A percentile compares a stretch with the other conserved stretches of the same genome.
Evolutionary conservation across 2,113 vertebrate species (phyloP).

Genomic region (Nothoprocta pentlandii): DNA sequence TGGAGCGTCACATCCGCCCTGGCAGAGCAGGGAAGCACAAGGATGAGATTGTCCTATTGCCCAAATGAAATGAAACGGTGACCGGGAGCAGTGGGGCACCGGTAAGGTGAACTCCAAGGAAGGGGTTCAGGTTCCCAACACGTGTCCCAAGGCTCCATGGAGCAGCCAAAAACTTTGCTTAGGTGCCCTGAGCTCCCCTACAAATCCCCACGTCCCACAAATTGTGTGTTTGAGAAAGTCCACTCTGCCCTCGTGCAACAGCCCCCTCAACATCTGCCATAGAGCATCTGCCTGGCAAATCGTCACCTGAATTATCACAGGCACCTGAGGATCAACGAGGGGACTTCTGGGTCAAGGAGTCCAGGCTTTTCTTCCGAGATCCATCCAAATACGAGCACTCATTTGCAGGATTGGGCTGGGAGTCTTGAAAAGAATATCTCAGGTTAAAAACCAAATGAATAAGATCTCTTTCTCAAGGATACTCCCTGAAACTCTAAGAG

Average conservation of each 20-base stretch:
- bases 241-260: no score
- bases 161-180: neutral
- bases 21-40: no score
- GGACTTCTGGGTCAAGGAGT: no score
- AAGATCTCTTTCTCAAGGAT: neutral
- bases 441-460: rapidly evolving
- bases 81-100: no score
- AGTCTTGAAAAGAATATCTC: neutral
- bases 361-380: neutral
- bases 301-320: no score
- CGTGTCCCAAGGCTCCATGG: neutral
- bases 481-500: neutral
- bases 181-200: neutral
- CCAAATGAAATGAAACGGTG: no score
- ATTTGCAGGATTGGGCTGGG: neutral
- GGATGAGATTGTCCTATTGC: no score
- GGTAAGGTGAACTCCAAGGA: no score
- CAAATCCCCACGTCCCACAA: no score
- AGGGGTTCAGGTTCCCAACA: neutral
- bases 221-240: no score
- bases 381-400: neutral
- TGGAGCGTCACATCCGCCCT: no score
- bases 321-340: rapidly evolving
- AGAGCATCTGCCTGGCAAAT: neutral
- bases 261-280: no score